Conservation (phyloP, 2,797 vertebrate genomes). For the Rhynchonycteris naso region DNA sequence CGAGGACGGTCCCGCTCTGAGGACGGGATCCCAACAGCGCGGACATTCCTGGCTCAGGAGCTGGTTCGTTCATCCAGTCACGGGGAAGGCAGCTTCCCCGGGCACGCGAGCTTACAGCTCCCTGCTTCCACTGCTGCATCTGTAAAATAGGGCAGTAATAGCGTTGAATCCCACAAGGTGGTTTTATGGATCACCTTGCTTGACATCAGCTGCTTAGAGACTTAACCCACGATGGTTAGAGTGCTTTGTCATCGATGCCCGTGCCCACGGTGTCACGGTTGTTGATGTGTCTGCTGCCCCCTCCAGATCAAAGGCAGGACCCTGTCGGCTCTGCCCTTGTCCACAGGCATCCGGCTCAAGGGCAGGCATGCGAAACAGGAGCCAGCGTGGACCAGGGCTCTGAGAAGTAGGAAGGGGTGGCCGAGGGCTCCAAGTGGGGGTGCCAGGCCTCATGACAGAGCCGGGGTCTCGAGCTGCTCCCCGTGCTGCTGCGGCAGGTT, state of each 20-base stretch:
- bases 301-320: background rate
- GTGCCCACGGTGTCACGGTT: accelerated
- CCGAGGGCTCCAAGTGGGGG: accelerated
- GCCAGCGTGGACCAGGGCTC: accelerated
- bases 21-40: accelerated
- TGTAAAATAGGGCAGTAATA: background rate
- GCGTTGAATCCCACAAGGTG: accelerated
- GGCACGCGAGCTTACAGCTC: accelerated
- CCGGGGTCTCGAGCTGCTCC: background rate
- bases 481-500: accelerated
- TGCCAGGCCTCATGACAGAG: background rate
- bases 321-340: accelerated
- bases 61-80: accelerated
- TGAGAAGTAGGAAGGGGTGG: background rate
- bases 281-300: background rate
- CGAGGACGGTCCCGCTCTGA: accelerated
- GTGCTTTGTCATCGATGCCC: accelerated
- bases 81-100: background rate
- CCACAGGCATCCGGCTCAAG: accelerated
- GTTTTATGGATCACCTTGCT: background rate
- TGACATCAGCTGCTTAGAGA: background rate
- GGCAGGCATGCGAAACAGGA: background rate
- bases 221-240: accelerated
- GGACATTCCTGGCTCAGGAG: background rate
- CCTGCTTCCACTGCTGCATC: background rate